Conservation (phyloP, 1,140 invertebrate species). For the Melipona quadrifasciata region DNA sequence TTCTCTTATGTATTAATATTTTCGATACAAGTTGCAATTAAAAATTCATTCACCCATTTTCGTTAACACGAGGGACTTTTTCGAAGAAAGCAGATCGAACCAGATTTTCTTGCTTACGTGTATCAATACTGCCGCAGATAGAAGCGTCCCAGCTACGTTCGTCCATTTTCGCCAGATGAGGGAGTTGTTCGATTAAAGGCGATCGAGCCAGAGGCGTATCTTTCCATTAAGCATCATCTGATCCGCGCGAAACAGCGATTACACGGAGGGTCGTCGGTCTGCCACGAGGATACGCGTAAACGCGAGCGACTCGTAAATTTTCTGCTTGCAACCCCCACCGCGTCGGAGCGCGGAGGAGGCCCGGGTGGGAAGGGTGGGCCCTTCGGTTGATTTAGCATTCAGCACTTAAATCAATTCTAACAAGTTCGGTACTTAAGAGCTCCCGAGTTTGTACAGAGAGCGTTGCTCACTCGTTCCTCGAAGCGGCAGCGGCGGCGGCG, state of each 20-base stretch:
- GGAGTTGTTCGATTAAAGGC: neutral
- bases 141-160: too few species aligned
- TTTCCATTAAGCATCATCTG: slow-evolving; percentile 60
- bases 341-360: neutral
- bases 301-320: slow-evolving; percentile 66
- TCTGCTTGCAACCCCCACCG: neutral
- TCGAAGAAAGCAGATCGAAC: neutral
- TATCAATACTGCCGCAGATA: neutral
- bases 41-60: neutral
- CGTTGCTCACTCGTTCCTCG: slow-evolving; percentile 65
- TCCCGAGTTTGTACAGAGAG: slow-evolving; percentile 75
- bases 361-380: slow-evolving; percentile 56
- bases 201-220: slow-evolving; percentile 20
- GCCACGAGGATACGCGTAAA: slow-evolving; percentile 52
- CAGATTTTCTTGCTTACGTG: neutral
- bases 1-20: neutral
- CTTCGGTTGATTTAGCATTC: slow-evolving; percentile 82
- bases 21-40: neutral
- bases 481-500: slow-evolving; percentile 46
- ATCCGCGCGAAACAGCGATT: slow-evolving; percentile 65
- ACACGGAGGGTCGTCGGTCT: slow-evolving; percentile 52
- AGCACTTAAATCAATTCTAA: slow-evolving; percentile 82
- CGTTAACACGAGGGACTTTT: neutral
- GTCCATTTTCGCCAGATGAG: neutral
- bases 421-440: slow-evolving; percentile 82